Evolutionary conservation across 2,888 invertebrate species (phyloP).

Genomic region (Orchestes rusci): DNA sequence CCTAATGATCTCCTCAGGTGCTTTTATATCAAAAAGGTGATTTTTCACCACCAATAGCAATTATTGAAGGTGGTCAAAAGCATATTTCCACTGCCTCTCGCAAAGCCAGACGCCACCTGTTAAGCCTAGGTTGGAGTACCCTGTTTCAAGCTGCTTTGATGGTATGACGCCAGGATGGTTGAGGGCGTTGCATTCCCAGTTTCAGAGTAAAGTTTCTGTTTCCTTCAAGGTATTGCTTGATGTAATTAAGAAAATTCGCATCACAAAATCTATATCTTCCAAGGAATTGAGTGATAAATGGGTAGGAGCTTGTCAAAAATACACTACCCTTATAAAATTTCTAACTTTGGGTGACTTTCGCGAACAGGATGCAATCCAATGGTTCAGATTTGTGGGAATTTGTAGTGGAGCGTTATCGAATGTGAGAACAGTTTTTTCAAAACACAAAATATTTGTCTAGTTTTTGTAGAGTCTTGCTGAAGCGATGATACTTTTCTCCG

Average conservation of each 20-base stretch:
- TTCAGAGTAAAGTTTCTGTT: slow-evolving; percentile 45
- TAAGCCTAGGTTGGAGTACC: slow-evolving; percentile 70
- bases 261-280: background rate
- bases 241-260: background rate
- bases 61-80: slow-evolving; percentile 63
- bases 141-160: slow-evolving; percentile 59
- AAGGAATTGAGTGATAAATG: slow-evolving; percentile 49
- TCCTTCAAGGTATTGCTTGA: slow-evolving; percentile 33
- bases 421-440: slow-evolving; percentile 10
- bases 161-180: slow-evolving; percentile 76
- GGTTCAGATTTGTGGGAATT: slow-evolving; percentile 66
- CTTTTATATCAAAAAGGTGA: background rate
- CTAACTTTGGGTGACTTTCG: slow-evolving; percentile 64
- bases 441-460: background rate
- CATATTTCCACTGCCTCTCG: slow-evolving; percentile 73
- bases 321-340: slow-evolving; percentile 58
- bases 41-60: background rate
- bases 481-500: slow-evolving; percentile 75
- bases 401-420: slow-evolving; percentile 62
- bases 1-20: slow-evolving; percentile 61
- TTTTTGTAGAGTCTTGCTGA: slow-evolving; percentile 52
- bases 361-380: slow-evolving; percentile 55
- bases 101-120: slow-evolving; percentile 73
- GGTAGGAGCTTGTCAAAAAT: slow-evolving; percentile 59
- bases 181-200: slow-evolving; percentile 69